Base-by-base conservation (phyloP, 2,113 vertebrate species). In the Aythya baeri region DNA sequence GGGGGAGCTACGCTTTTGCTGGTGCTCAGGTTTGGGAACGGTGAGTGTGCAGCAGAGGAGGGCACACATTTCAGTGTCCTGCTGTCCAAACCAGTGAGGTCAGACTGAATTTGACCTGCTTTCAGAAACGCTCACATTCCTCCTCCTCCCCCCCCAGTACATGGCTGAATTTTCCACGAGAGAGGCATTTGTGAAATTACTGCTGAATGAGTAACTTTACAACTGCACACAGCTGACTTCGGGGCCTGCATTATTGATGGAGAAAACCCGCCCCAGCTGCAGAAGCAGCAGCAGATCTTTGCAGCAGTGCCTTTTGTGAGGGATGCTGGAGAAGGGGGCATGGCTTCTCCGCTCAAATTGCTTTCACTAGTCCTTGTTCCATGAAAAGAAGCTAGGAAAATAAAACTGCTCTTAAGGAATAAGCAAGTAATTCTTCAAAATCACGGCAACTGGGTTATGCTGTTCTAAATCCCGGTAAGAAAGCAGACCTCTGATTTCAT, bases 181-280 rank as follows among this genome's bases (percentile, higher is more conserved):
- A 71, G 62, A 88, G 66, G 65, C 68, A 80, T 77, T 76, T 75
- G 65, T 61, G 86, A 82, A 95, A 88, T 92, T 87, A 91, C 52
- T 76, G 86, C 71, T 70, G 66, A 92, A 63, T 86, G 80, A 93
- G 74, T 93, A 79, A 95, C 55, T 91, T 72, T 17, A 76, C 66
- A 75, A 72, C 73, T 70, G 41, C 7, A 79, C 36, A 76, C 13
- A 50, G 59, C 79, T 29, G 17, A 89, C 59, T 34, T 32, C 75
- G n/a, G 68, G 57, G 70, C 74, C 62, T 79, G 59, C 59, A 71
- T 32, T 93, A 79, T 10, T 59, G 49, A 81, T 23, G 0, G 0
- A 1, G 9, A 59, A 89, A 89, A 89, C 13, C n/a, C 46, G 70
- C 32, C 88, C 79, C 76, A 76, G 79, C 54, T 86, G 87, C 79